Evolutionary conservation across 1,140 invertebrate genomes (phyloP), one percentile per base, ranked within the genome.

Genomic region (Drosophila lacertosa): DNA sequence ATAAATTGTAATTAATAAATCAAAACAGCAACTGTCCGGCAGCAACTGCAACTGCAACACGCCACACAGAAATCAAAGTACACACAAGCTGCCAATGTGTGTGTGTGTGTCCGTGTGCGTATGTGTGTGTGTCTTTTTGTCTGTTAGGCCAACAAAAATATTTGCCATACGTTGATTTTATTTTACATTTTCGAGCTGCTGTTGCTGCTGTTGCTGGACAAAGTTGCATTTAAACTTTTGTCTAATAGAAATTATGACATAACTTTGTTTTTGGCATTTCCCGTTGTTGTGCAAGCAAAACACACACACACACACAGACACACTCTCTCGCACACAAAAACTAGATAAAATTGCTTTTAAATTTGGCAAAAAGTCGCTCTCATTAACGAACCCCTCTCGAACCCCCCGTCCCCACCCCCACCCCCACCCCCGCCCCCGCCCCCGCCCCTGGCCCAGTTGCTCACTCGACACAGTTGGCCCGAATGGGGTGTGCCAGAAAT

Each of bases 1-100:
- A 81, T 81, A 81, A 81, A 81, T 81, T 82, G 77, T 82, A 77
- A 81, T 82, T 81, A 81, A 81, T 81, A 81, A 81, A 81, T 81
- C 77, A 82, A 81, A 81, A 73, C 77, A 77, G 54, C 68, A 81
- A 73, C 67, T 67, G 68, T 35, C 47, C 39, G 32, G 37, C 54
- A 44, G 64, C 74, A 72, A 45, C 45, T 64, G 53, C 59, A 59
- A 37, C 35, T 54, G 42, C 22, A 65, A 32, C 44, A 44, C 16
- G 9, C 24, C n/a, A 45, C 26, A 58, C 11, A 15, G 39, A 64
- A 64, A 64, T 64, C 62, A 57, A 48, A 66, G 33, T 13, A 40
- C n/a, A 20, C 32, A 37, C 18, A 29, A 2, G 3, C 13, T 16
- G 20, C 1, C 37, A 24, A 10, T 15, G 18, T 47, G 15, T 47